Base-by-base conservation (phyloP, 2,113 vertebrate genomes). In the Nycticorax nycticorax region DNA sequence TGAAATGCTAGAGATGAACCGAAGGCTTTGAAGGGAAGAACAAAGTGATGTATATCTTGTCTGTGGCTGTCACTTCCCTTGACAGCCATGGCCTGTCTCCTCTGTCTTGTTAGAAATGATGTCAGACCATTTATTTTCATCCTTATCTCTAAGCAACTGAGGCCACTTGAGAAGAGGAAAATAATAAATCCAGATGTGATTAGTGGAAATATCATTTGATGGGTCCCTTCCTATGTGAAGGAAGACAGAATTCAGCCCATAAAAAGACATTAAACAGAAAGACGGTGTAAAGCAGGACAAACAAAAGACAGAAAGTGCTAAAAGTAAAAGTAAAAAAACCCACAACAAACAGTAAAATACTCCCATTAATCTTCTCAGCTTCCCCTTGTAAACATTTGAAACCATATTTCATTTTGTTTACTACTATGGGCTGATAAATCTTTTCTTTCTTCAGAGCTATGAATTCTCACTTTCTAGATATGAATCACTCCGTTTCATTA, bases 11-110 rank as follows among this genome's bases (percentile, higher is more conserved):
- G 74, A 78, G 52, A 68, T 63, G 78, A 94, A 83, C 48, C 35
- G 48, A 90, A 90, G 63, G 57, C 66, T 96, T 88, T 92, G 94
- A 83, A 90, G 63, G 30, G 63, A 75, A 93, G 82, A 95, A 74
- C 75, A 95, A 90, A 94, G 71, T 0, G 7, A 37, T 45, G 19
- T 52, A 15, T 37, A 14, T 68, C 57, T 87, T 35, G 6, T 73
- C 88, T 85, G 35, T n/a, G 28, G 45, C 85, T 94, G 82, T 86
- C 72, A 45, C 45, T 85, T 91, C 14, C 3, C 83, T 74, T 88
- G 92, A 69, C 85, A 93, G 57, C 62, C 32, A 20, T 7, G 35
- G 66, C 48, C 21, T 56, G 24, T 66, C 50, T 91, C 39, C 47
- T 85, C 85, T 73, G 41, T 45, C 59, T 57, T 57, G 39, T 80